Evolutionary conservation across 2,888 invertebrate genomes (phyloP).

Genomic region (Agrenia bidenticulata): DNA sequence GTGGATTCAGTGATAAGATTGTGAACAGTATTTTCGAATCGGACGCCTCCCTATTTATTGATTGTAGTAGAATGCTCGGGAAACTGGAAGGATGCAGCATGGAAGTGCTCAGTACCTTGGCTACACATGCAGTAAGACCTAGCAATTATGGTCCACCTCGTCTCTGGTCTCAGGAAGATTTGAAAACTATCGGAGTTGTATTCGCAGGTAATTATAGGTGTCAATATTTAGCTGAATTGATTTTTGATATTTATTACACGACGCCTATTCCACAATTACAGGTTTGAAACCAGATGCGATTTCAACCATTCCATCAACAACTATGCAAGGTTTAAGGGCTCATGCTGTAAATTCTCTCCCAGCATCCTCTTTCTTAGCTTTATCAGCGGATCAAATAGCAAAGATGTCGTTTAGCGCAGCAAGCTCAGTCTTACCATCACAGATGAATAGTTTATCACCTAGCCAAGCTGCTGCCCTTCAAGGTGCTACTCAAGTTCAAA

Average conservation of each 20-base stretch:
- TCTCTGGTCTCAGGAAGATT: conserved; percentile 48
- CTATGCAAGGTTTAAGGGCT: conserved; percentile 47
- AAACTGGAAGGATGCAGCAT: conserved; percentile 45
- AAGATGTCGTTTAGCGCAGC: conserved; percentile 44
- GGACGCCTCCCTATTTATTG: conserved; percentile 45
- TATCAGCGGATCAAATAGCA: conserved; percentile 37
- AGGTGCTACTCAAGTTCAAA: conserved; percentile 25
- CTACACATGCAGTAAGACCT: conserved; percentile 40
- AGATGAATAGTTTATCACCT: conserved; percentile 26
- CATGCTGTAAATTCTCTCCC: conserved; percentile 42
- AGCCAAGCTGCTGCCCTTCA: conserved; percentile 33
- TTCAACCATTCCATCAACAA: conserved; percentile 36
- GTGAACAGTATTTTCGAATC: conserved; percentile 49
- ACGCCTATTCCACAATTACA: too few species aligned
- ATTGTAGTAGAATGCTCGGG: conserved; percentile 46
- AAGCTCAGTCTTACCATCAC: conserved; percentile 26
- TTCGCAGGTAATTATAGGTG: conserved; percentile 52
- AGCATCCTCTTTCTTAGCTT: conserved; percentile 23
- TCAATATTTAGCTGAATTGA: background rate
- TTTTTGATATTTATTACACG: background rate
- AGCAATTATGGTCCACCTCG: conserved; percentile 49
- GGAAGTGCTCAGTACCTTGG: conserved; percentile 43
- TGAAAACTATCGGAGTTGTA: conserved; percentile 49
- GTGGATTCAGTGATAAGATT: conserved; percentile 43
- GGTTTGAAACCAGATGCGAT: conserved; percentile 46